Percentiles rank a stretch among this genome's conserved stretches.
Conservation (phyloP, 2,888 invertebrate species). For the Heteromyza rotundicornis region DNA sequence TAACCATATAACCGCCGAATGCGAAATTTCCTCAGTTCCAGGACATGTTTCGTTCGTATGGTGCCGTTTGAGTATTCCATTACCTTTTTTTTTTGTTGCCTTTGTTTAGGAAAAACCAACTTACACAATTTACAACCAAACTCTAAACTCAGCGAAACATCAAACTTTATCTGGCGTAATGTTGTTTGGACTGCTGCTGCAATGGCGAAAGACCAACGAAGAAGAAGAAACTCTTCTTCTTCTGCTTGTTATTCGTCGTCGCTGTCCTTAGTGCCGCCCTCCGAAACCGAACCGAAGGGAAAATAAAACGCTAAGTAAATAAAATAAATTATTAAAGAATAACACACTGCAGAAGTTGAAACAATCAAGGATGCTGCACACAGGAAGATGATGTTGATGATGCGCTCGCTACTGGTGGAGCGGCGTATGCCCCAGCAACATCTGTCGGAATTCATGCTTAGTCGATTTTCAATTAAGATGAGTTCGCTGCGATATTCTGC, state of each 20-base stretch:
- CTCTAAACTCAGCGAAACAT: conserved; percentile 1
- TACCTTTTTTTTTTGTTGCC: no score
- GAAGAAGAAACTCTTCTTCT: background rate
- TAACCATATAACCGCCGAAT: conserved; percentile 2
- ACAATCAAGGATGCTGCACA: conserved; percentile 5
- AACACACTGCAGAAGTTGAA: conserved; percentile 36
- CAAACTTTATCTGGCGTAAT: conserved; percentile 5
- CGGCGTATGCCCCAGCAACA: background rate
- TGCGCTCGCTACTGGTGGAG: no score
- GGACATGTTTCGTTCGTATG: background rate
- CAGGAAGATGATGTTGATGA: background rate
- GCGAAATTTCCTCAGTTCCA: background rate
- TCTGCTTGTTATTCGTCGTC: background rate
- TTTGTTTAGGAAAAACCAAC: background rate
- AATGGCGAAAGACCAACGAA: background rate
- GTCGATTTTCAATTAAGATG: conserved; percentile 5
- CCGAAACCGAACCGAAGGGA: no score
- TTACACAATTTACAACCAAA: conserved; percentile 3
- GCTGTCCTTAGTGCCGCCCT: no score
- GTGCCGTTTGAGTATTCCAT: no score
- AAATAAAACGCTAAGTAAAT: conserved; percentile 37
- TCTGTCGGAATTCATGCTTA: conserved; percentile 4
- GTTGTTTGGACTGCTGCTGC: background rate
- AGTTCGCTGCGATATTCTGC: conserved; percentile 6
- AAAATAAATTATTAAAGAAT: conserved; percentile 41